Base-by-base conservation (phyloP, 2,888 invertebrate species). In the Hecatera dysodea region DNA sequence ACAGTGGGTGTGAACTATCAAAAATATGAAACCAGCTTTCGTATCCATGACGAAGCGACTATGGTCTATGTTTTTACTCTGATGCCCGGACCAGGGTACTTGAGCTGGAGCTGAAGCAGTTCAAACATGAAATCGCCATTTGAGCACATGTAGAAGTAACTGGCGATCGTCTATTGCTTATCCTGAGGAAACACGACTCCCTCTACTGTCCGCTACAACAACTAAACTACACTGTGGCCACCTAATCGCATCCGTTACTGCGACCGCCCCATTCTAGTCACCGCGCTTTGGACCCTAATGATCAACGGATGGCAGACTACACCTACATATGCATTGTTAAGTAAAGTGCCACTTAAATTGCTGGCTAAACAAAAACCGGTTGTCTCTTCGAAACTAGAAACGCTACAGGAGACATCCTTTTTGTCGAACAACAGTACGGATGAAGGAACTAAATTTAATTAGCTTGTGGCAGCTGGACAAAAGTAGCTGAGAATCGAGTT, bases 231-330 rank as follows among this genome's bases (percentile, higher is more conserved):
- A 56, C 36, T 53, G 22, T 15, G 36, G 8, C 1, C 56, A 15
- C 36, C 15, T 22, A 22, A 56, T 36, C 36, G 56, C 56, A 12
- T 2, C 7, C 33, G 33, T n/a, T n/a, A 36, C n/a, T 22, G 55
- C 22, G 33, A 7, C 15, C 36, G 22, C 15, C 8, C 56, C 56
- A 8, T 22, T 9, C 1, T 50, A 15, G 22, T 15, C 56, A 56
- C 36, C 15, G 7, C 11, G 5, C 29, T n/a, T 33, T 53, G 9
- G 52, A 33, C 33, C 33, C 55, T 75, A 75, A 74, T 74, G 76
- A 62, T 74, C 76, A 52, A 75, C 33, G 11, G 46, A 9, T 52
- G 56, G 24, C 7, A 2, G 22, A 36, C 52, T 62, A 57, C 56
- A 44, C 12, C 19, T 46, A 17, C 44, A 5, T 44, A 22, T 27